phyloP scores from a whole-genome alignment of 2,888 invertebrate species.

The Agrilus cyanescens region DNA sequence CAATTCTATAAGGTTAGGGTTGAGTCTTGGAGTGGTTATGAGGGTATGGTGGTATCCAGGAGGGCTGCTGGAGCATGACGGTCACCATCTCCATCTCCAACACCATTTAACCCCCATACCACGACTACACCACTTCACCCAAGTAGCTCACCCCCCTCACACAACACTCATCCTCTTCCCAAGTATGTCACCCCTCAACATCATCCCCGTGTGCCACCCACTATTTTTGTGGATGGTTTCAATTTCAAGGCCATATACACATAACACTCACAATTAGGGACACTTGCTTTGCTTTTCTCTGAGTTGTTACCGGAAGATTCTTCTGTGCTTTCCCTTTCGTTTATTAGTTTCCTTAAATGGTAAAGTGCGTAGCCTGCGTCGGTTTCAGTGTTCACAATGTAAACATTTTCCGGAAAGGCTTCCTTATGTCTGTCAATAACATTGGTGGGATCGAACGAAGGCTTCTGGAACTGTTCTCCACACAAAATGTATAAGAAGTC shows the following conservation, averaged over 20 bases:
- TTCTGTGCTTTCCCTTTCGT: neutral
- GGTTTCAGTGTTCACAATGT: slow-evolving; percentile 44
- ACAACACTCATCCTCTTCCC: too few relatives aligned
- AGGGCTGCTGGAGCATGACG: too few relatives aligned
- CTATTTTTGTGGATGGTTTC: neutral
- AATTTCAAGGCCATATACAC: neutral
- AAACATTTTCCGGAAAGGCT: slow-evolving; percentile 46
- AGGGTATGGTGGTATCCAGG: too few relatives aligned
- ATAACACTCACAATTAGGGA: neutral
- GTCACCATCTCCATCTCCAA: too few relatives aligned
- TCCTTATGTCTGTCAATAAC: slow-evolving; percentile 22
- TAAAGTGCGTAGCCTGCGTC: slow-evolving; percentile 41
- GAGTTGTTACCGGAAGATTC: too few relatives aligned
- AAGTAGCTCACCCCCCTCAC: too few relatives aligned
- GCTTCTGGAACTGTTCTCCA: slow-evolving; percentile 46
- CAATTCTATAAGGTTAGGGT: too few relatives aligned
- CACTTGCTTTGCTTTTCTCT: too few relatives aligned
- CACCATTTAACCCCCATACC: too few relatives aligned
- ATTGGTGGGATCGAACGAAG: slow-evolving; percentile 31
- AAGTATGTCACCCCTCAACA: neutral
- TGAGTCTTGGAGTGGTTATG: too few relatives aligned
- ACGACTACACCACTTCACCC: too few relatives aligned
- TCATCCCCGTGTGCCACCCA: neutral
- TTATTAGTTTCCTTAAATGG: slow-evolving; percentile 26
- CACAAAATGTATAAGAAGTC: slow-evolving; percentile 44